Evolutionary conservation across 2,113 vertebrate species (phyloP).

Genomic region (Corynorhinus townsendii): DNA sequence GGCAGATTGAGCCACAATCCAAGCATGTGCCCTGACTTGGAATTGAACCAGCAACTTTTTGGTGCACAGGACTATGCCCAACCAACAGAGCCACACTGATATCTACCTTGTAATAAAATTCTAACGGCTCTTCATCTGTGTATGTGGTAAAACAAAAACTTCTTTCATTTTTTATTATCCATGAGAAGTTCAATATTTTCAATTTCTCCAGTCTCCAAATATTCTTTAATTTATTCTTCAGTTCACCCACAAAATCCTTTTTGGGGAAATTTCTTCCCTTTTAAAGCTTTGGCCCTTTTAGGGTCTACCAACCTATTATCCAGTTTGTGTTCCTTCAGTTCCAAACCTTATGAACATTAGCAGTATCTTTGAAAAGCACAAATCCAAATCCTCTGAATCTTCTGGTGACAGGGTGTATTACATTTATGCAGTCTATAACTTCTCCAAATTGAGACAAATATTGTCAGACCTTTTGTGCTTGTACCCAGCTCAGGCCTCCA

Average conservation of each 20-base stretch:
- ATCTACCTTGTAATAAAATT: conserved; percentile 90
- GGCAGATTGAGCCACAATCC: too few species aligned
- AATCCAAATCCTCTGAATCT: conserved; percentile 90
- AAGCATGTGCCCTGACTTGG: too few species aligned
- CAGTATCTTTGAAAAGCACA: conserved; percentile 87
- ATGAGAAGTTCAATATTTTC: conserved; percentile 91
- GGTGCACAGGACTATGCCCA: too few species aligned
- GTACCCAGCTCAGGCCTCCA: conserved; percentile 92
- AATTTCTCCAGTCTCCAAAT: conserved; percentile 89
- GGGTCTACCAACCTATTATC: conserved; percentile 91
- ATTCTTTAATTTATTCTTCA: conserved; percentile 91
- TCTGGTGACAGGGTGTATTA: conserved; percentile 89
- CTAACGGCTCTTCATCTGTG: conserved; percentile 88
- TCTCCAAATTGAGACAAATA: conserved; percentile 90
- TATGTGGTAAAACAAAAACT: conserved; percentile 92
- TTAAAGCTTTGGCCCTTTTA: conserved; percentile 89
- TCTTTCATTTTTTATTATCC: conserved; percentile 86
- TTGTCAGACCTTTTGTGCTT: conserved; percentile 90
- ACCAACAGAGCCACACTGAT: conserved; percentile 70
- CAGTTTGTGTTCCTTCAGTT: conserved; percentile 90
- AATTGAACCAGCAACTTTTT: too few species aligned
- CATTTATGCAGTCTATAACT: conserved; percentile 91
- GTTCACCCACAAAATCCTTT: conserved; percentile 91
- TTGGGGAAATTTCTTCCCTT: conserved; percentile 89
- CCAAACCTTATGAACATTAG: conserved; percentile 82